Evolutionary conservation across 2,888 invertebrate genomes (phyloP).

Genomic region (Anaspis maculata): DNA sequence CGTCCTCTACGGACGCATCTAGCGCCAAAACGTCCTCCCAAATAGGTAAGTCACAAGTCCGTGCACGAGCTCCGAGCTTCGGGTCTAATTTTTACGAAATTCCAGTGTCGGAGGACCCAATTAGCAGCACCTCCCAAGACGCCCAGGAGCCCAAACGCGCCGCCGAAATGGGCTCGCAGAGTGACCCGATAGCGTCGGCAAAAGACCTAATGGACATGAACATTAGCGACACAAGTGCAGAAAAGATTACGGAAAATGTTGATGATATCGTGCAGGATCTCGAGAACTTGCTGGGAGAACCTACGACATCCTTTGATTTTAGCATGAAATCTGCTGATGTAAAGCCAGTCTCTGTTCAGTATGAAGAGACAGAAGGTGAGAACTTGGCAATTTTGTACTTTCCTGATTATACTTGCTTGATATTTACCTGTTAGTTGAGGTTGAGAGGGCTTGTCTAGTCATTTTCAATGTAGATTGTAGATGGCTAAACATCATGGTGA

Average conservation of each 20-base stretch:
- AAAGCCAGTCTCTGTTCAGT: too few relatives aligned
- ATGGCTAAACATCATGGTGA: too few relatives aligned
- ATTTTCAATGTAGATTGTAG: too few relatives aligned
- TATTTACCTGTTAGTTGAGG: too few relatives aligned
- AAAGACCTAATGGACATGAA: constrained; percentile 29
- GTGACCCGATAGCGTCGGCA: constrained; percentile 16
- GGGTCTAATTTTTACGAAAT: constrained; percentile 9
- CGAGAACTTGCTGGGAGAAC: constrained; percentile 36
- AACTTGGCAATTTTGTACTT: too few relatives aligned
- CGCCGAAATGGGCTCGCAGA: constrained; percentile 2
- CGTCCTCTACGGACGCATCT: constrained; percentile 36
- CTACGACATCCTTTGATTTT: constrained; percentile 23
- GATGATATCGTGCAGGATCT: constrained; percentile 41
- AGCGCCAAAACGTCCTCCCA: constrained; percentile 13
- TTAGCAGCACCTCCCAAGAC: constrained; percentile 38
- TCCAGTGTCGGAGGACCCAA: constrained; percentile 34
- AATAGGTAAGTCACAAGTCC: constrained; percentile 7
- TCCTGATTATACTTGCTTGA: too few relatives aligned
- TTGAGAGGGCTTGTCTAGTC: too few relatives aligned
- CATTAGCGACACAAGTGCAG: constrained; percentile 26
- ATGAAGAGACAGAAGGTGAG: too few relatives aligned
- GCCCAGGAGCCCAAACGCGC: constrained; percentile 15
- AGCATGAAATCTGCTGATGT: constrained; percentile 4
- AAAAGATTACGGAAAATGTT: constrained; percentile 38
- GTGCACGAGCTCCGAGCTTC: background rate